Evolutionary conservation across 2,113 vertebrate species (phyloP).

Genomic region (Chaetodon auriga): DNA sequence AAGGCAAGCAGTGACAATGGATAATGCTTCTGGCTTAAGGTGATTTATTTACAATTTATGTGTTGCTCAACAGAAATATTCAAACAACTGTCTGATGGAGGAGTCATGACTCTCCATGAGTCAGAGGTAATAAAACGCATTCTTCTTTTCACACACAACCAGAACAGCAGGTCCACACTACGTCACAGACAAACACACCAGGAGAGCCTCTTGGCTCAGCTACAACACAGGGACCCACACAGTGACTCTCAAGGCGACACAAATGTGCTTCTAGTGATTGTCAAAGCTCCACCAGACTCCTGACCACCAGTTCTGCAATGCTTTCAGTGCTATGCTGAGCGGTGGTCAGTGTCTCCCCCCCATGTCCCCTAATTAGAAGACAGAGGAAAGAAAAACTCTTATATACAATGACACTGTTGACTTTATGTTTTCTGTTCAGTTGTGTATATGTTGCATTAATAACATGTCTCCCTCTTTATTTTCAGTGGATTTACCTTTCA

Average conservation of each 20-base stretch:
- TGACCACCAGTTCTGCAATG: too few species aligned
- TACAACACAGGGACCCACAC: not conserved
- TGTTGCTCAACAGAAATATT: constrained; percentile 75
- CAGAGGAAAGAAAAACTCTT: too few species aligned
- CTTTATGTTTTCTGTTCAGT: not conserved
- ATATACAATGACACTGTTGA: not conserved
- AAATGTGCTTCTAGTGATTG: not conserved
- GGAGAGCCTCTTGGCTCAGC: not conserved
- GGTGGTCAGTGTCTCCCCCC: too few species aligned
- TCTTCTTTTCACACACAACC: not conserved
- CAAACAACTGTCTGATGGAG: constrained; percentile 66
- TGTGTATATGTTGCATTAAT: not conserved
- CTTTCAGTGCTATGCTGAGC: too few species aligned
- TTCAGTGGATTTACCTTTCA: constrained; percentile 64
- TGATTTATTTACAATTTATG: not conserved
- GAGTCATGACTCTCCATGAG: constrained; percentile 59
- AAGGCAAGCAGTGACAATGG: not conserved
- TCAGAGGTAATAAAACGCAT: constrained; percentile 65
- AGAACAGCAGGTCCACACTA: too few species aligned
- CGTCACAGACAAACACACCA: too few species aligned
- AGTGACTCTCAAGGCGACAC: not conserved
- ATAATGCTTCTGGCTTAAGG: not conserved
- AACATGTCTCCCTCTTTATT: constrained; percentile 23
- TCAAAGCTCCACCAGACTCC: not conserved
- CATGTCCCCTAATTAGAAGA: too few species aligned